Base-by-base conservation (phyloP, 2,888 invertebrate species). In the Amiota mariae region DNA sequence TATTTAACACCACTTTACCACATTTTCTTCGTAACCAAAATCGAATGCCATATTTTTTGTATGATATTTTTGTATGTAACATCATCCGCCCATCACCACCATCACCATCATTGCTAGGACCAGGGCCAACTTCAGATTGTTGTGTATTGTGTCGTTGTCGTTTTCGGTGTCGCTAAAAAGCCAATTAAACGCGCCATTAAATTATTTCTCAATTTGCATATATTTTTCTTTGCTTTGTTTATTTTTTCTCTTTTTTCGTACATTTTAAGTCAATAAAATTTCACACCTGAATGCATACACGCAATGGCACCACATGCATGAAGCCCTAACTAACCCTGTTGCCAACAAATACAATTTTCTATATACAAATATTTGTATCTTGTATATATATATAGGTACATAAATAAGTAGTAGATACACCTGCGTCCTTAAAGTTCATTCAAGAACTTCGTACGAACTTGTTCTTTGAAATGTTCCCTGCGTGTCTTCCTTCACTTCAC, bases 141-240 rank as follows among this genome's bases (percentile, higher is more conserved):
- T 18, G 59, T 59, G 9, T 10, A 18, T 59, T 11, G 18, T 64
- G 64, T 64, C 18, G 64, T 46, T 64, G 64, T 46, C 11, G 64
- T 36, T 64, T 46, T 64, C 12, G 24, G 8, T 18, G 49, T 67
- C 78, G 84, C 84, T 83, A 84, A 84, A 82, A 83, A 84, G 82
- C 84, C 84, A 83, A 83, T 83, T 83, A 83, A 84, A 83, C 83
- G 83, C 84, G 82, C 82, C 83, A 83, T 83, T 83, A 84, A 83
- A 83, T 83, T 84, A 83, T 83, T 83, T 83, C 79, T 82, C 84
- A 83, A 83, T 83, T 84, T 83, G 83, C 84, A 83, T 83, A 84
- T 82, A 82, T 84, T 82, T 36, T 36, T 36, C 36, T 36, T 36
- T 36, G 36, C 6, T 36, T 36, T 36, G 3, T 36, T 36, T 36